These are phyloP conservation scores for Sphaerodactylus townsendi DNA, from an alignment of 2,113 vertebrate species.

Conservation along the genomic window DNA sequence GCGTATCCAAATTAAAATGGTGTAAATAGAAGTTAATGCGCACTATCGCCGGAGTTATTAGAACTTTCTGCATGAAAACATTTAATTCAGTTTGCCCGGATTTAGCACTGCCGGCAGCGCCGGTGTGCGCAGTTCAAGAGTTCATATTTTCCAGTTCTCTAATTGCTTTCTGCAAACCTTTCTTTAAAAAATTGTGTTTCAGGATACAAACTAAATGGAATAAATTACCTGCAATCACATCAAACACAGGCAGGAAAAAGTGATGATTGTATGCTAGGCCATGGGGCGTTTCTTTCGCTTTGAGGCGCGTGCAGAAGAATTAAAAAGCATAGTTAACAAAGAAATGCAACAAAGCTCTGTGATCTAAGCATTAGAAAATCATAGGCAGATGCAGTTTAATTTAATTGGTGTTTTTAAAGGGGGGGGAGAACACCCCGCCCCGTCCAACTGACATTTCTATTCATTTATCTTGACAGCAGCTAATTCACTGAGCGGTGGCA, in stretches of 20 bases:
- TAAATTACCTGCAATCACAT: conserved; percentile 46
- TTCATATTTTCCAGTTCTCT: conserved; percentile 65
- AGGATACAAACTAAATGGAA: conserved; percentile 48
- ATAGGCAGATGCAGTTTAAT: not conserved
- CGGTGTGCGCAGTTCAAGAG: conserved; percentile 63
- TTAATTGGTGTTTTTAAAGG: not conserved
- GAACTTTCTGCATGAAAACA: conserved; percentile 69
- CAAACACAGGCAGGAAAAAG: conserved; percentile 31
- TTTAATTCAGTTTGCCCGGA: conserved; percentile 66
- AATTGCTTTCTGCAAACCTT: conserved; percentile 67
- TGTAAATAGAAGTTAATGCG: conserved; percentile 73
- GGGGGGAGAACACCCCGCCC: not conserved
- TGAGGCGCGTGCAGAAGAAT: conserved; percentile 32
- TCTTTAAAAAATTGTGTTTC: conserved; percentile 63
- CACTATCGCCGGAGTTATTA: conserved; percentile 67
- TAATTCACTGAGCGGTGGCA: conserved; percentile 14
- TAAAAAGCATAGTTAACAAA: conserved; percentile 23
- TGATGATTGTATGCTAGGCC: conserved; percentile 11
- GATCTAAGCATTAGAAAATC: conserved; percentile 11
- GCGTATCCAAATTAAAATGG: conserved; percentile 57
- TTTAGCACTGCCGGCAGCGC: conserved; percentile 53
- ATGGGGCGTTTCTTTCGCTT: conserved; percentile 9
- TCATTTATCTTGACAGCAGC: not conserved
- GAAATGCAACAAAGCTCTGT: conserved; percentile 9
- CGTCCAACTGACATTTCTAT: not conserved